Conservation (phyloP, 1,140 invertebrate species). For the Drosophila saltans region DNA sequence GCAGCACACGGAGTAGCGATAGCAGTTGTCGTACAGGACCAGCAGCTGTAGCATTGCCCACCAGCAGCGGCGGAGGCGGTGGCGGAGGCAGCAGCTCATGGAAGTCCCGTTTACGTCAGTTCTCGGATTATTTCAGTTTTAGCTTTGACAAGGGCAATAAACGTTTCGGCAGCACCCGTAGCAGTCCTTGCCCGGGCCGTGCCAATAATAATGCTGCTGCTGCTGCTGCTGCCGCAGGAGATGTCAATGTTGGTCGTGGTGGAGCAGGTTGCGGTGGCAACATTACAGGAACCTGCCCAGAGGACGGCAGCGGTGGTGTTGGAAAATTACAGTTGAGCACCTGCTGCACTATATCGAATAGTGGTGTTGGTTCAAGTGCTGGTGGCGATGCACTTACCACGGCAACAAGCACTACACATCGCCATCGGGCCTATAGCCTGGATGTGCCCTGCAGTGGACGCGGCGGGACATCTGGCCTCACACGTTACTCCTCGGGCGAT, state of each 20-base stretch:
- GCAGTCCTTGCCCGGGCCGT: constrained; percentile 57
- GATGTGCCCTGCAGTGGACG: constrained; percentile 71
- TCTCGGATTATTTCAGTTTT: constrained; percentile 81
- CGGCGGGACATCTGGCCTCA: constrained; percentile 35
- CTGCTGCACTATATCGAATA: constrained; percentile 79
- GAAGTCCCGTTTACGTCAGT: constrained; percentile 77
- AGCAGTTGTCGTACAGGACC: constrained; percentile 8
- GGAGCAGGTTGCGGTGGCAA: neutral
- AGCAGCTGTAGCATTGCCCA: constrained; percentile 23
- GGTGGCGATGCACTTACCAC: constrained; percentile 15
- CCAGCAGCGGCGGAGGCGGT: constrained; percentile 9
- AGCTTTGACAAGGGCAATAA: constrained; percentile 80
- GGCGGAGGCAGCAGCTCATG: constrained; percentile 50
- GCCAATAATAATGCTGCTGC: constrained; percentile 63
- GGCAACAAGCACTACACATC: constrained; percentile 20
- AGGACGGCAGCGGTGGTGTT: neutral
- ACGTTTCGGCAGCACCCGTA: constrained; percentile 78
- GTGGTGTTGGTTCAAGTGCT: constrained; percentile 1
- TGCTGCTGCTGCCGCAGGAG: constrained; percentile 6
- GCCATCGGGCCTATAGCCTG: constrained; percentile 78
- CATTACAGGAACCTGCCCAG: neutral
- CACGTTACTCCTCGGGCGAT: constrained; percentile 63
- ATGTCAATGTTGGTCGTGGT: neutral
- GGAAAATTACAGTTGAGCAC: constrained; percentile 25
- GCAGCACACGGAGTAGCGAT: constrained; percentile 32